Evolutionary conservation across 2,797 vertebrate species (phyloP), one percentile per base, ranked within the genome.

Genomic region (Gadopsis bispinosus): DNA sequence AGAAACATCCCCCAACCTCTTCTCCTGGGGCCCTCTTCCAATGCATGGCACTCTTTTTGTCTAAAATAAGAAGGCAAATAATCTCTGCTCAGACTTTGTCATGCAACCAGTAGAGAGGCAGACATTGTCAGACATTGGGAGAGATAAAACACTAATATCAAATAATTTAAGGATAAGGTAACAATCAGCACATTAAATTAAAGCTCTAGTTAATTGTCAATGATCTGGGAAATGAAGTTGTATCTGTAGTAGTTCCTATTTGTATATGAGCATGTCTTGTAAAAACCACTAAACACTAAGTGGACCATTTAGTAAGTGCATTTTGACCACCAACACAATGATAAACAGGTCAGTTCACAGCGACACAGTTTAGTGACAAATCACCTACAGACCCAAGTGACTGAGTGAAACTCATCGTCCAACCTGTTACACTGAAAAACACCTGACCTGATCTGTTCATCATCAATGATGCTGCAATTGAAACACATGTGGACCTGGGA

Each of bases 31-130:
- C 79, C 69, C 61, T 77, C 72, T 79, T 88, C 77, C 86, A 88
- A 55, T 74, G 73, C 69, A 77, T 79, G 64, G 20, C 66, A 62
- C 73, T 83, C 29, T 72, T 85, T 75, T 81, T 87, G 80, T 91
- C 77, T 82, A 65, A 85, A 87, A 90, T 51, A 82, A 77, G 61
- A 88, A 89, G 63, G 77, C 60, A 82, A 89, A 90, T 87, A 84
- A 87, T 47, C 60, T 67, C 79, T 83, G 83, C 79, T 89, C 75
- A 88, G 62, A 31, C 20, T 45, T 60, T 48, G 12, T 65, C 41
- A 19, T 5, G 19, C 31, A 48, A 45, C 7, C 10, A 31, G 4
- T 17, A 19, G 9, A 6, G 10, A 7, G 12, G 13, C 35, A 13
- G 26, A 26, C 26, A 26, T 26, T 26, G 19, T 65, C 11, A 50